Evolutionary conservation across 1,140 invertebrate genomes (phyloP), one percentile per base, ranked within the genome.

Genomic region (Brachionus rubens): DNA sequence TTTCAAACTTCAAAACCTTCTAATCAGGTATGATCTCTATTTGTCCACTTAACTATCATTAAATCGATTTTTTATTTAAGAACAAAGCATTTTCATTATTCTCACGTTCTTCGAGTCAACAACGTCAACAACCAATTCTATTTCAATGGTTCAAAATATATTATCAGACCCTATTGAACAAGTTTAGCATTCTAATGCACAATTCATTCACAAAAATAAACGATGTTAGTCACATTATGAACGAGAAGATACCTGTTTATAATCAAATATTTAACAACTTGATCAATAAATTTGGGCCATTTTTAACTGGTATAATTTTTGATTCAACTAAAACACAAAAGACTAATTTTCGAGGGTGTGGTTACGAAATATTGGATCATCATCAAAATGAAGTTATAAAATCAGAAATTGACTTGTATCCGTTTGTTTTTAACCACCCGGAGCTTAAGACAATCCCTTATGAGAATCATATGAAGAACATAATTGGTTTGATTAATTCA

Each of bases 81-180:
- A 72, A 50, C n/a, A 72, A 54, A 30, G 41, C 28, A 33, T 72
- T 72, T 24, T 33, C 47, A 41, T 30, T 28, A 26, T 72, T 72
- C 50, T 33, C 68, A 10, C 46, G 28, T 14, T 12, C 68, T 12
- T 6, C 46, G 0, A 12, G 16, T n/a, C 24, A 56, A 28, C 52
- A 56, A 33, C 50, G 46, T 28, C 36, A 36, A n/a, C 28, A 33
- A 33, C 68, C 68, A 12, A n/a, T 24, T 7, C 14, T 72, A 16
- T 50, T 16, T 4, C 68, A 72, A 72, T 72, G 68, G 68, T 72
- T 72, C 12, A 72, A 72, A 21, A 50, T 72, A 21, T 72, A 72
- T 26, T 54, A 72, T 48, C 46, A 72, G 19, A 33, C 36, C 26
- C 24, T 72, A 21, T 14, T 72, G 12, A 72, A 54, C 24, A 48